Conservation (phyloP, 2,797 vertebrate species). For the Heterohyrax brucei region DNA sequence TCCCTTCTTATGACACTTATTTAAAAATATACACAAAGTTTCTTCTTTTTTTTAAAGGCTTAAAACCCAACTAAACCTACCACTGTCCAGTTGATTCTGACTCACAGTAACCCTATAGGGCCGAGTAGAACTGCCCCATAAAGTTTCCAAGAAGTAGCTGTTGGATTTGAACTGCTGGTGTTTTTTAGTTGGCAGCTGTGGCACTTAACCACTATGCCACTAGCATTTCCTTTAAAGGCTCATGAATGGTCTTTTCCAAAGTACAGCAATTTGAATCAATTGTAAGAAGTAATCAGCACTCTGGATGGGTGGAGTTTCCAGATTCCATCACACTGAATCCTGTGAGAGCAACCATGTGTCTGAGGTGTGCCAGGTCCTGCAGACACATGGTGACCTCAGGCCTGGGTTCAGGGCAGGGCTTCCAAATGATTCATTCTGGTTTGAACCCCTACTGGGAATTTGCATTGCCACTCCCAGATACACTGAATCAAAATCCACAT, state of each 20-base stretch:
- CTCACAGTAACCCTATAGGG: too few relatives aligned
- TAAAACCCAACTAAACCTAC: too few relatives aligned
- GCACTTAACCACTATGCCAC: too few relatives aligned
- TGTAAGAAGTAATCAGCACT: conserved; percentile 19
- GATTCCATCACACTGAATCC: background rate
- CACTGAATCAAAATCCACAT: too few relatives aligned
- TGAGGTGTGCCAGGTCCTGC: background rate
- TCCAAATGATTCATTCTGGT: too few relatives aligned
- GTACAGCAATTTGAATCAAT: background rate
- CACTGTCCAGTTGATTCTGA: too few relatives aligned
- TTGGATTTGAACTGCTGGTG: too few relatives aligned
- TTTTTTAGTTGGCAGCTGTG: too few relatives aligned
- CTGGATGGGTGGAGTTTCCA: background rate
- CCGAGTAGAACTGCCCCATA: too few relatives aligned
- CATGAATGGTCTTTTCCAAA: background rate
- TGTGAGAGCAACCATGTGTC: background rate
- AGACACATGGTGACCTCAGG: background rate
- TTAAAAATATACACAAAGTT: conserved; percentile 49
- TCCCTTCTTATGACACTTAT: background rate
- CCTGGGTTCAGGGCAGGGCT: background rate
- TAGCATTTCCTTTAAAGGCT: background rate
- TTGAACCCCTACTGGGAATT: too few relatives aligned
- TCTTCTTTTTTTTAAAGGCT: background rate
- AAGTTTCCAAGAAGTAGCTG: too few relatives aligned
- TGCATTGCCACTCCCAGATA: too few relatives aligned